Evolutionary conservation across 2,113 vertebrate genomes (phyloP).

Genomic region (Anhinga rufa): DNA sequence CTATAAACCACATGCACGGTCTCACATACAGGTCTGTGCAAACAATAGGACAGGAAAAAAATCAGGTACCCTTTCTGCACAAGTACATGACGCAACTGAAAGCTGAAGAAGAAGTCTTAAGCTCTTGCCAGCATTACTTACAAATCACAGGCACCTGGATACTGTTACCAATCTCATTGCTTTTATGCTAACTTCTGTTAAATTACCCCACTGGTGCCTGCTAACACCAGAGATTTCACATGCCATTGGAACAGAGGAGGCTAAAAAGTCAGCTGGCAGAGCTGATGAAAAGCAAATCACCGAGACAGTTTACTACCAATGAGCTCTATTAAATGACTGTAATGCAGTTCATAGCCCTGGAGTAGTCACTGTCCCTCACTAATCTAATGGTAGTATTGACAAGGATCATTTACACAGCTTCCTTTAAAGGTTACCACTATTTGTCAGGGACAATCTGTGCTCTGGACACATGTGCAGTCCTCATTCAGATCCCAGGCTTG

Average conservation of each 20-base stretch:
- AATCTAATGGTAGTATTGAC: constrained; percentile 47
- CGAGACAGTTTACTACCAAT: not conserved
- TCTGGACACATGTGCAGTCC: rapidly evolving
- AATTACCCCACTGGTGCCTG: not conserved
- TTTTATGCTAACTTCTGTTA: not conserved
- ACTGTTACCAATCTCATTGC: not conserved
- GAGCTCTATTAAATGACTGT: constrained; percentile 46
- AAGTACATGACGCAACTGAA: not conserved
- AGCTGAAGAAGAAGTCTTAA: not conserved
- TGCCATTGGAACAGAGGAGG: not conserved
- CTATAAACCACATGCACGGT: not conserved
- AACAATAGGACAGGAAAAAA: not conserved
- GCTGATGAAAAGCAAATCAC: constrained; percentile 50
- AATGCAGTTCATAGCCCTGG: constrained; percentile 20
- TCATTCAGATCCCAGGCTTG: not conserved
- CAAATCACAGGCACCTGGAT: not conserved
- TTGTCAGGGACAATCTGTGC: constrained; percentile 9
- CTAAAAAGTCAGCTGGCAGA: constrained; percentile 1
- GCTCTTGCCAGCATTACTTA: not conserved
- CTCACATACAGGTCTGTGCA: not conserved
- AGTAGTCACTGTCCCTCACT: constrained; percentile 40
- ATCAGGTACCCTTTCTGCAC: not conserved
- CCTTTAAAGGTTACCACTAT: constrained; percentile 3
- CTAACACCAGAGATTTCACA: not conserved
- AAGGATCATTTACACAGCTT: constrained; percentile 46